Percentiles rank a stretch among this genome's conserved stretches.
Evolutionary conservation across 2,113 vertebrate species (phyloP).

Genomic region (Leptobrachium ailaonicum): DNA sequence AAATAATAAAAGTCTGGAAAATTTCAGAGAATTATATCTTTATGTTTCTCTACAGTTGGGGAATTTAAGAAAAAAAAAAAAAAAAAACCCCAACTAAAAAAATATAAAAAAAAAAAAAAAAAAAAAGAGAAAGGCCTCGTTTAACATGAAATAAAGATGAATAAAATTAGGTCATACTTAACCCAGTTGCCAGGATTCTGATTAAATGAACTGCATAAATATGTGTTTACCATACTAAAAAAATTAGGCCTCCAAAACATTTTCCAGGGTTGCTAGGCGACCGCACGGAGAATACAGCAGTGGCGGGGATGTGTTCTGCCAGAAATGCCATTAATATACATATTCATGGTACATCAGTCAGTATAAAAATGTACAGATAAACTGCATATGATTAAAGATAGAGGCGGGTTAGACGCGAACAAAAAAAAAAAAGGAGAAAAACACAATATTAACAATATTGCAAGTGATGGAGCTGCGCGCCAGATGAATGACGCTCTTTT

Average conservation of each 20-base stretch:
- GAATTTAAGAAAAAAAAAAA: too few species aligned
- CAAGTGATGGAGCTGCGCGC: too few species aligned
- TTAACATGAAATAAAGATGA: slow-evolving; percentile 39
- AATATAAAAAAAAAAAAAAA: not conserved
- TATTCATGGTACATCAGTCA: slow-evolving; percentile 32
- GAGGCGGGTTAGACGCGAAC: too few species aligned
- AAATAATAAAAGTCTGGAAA: not conserved
- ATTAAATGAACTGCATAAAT: slow-evolving; percentile 35
- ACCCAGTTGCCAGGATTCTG: slow-evolving; percentile 30
- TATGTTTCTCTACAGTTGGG: not conserved
- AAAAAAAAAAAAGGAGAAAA: not conserved
- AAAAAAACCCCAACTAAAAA: not conserved
- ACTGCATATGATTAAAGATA: not conserved
- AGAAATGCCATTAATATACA: slow-evolving; percentile 19
- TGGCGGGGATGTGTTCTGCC: slow-evolving; percentile 5
- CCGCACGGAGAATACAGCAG: slow-evolving; percentile 27
- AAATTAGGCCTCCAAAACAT: slow-evolving; percentile 38
- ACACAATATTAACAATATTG: too few species aligned
- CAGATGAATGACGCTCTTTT: not conserved
- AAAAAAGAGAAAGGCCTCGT: not conserved
- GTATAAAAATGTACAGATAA: slow-evolving; percentile 6
- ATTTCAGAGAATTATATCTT: slow-evolving; percentile 26
- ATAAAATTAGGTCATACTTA: slow-evolving; percentile 36
- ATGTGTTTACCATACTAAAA: slow-evolving; percentile 45
- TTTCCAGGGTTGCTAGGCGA: slow-evolving; percentile 38